Percentiles rank a stretch among this genome's conserved stretches.
Conservation (phyloP, 2,113 vertebrate species). For the Lamprotornis superbus region DNA sequence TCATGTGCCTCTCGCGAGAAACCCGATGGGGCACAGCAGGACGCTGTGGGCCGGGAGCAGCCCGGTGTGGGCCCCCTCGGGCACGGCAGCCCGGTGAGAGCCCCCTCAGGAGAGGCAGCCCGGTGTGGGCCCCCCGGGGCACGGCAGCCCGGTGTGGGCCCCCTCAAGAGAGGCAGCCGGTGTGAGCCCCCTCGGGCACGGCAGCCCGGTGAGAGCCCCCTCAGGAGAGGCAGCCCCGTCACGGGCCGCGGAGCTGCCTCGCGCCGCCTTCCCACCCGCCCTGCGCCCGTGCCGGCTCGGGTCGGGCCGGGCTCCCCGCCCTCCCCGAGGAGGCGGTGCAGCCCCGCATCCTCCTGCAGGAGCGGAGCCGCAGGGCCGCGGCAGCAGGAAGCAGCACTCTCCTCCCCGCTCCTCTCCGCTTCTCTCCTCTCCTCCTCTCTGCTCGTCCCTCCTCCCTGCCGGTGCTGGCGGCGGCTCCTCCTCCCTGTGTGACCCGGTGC, state of each 20-base stretch:
- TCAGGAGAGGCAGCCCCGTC: fast-evolving
- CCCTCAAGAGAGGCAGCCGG: fast-evolving
- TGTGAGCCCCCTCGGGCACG: too few species aligned
- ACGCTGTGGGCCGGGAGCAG: fast-evolving
- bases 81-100: fast-evolving
- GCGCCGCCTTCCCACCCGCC: not conserved
- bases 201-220: fast-evolving
- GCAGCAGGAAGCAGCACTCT: not conserved
- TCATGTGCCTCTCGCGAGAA: fast-evolving
- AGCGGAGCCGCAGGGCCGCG: not conserved
- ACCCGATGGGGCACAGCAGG: fast-evolving
- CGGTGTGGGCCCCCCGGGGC: too few species aligned
- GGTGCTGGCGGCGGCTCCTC: slow-evolving; percentile 23
- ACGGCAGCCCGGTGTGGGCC: fast-evolving
- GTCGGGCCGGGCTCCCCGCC: not conserved
- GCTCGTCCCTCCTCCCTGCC: not conserved
- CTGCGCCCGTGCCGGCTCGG: not conserved
- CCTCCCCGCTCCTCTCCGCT: not conserved
- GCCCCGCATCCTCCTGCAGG: not conserved
- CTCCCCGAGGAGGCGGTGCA: not conserved
- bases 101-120: fast-evolving
- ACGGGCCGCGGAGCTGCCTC: too few species aligned
- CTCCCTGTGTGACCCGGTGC: not conserved
- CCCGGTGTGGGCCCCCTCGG: too few species aligned
- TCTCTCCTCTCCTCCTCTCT: not conserved